phyloP scores from a whole-genome alignment of 1,140 invertebrate genomes.

The Nilaparvata lugens region DNA sequence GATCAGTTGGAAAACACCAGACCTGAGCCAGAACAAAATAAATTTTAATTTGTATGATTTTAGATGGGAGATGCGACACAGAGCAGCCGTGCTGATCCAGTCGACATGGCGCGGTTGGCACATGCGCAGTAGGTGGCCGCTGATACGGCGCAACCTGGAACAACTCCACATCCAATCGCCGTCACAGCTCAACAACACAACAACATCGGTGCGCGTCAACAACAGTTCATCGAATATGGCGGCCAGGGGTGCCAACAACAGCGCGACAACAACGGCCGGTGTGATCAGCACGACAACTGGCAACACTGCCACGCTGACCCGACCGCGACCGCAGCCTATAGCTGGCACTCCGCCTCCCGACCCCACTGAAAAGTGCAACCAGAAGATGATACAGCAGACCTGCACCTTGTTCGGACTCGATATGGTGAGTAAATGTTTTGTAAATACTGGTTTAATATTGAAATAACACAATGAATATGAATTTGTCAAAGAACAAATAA shows the following conservation, averaged over 20 bases:
- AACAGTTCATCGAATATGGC: neutral
- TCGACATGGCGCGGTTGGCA: constrained; percentile 72
- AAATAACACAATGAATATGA: no score
- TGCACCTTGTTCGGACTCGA: constrained; percentile 83
- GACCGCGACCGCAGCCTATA: constrained; percentile 75
- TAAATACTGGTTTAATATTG: no score
- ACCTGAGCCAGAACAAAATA: no score
- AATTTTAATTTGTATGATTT: neutral
- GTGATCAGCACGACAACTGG: constrained; percentile 25
- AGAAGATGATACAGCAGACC: constrained; percentile 79
- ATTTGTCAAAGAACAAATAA: no score
- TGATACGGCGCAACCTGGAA: constrained; percentile 39
- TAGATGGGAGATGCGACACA: constrained; percentile 61
- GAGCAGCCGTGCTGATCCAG: constrained; percentile 67
- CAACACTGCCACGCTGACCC: constrained; percentile 27
- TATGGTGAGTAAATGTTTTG: constrained; percentile 47
- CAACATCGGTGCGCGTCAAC: neutral
- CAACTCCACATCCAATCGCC: constrained; percentile 19
- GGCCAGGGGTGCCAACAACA: neutral
- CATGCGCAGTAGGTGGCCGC: constrained; percentile 57
- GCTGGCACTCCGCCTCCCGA: constrained; percentile 63
- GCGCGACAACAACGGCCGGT: neutral
- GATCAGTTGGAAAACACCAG: no score
- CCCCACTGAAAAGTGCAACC: constrained; percentile 64
- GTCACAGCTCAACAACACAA: neutral